Conservation (phyloP, 2,797 vertebrate genomes). For the Alcedo atthis region DNA sequence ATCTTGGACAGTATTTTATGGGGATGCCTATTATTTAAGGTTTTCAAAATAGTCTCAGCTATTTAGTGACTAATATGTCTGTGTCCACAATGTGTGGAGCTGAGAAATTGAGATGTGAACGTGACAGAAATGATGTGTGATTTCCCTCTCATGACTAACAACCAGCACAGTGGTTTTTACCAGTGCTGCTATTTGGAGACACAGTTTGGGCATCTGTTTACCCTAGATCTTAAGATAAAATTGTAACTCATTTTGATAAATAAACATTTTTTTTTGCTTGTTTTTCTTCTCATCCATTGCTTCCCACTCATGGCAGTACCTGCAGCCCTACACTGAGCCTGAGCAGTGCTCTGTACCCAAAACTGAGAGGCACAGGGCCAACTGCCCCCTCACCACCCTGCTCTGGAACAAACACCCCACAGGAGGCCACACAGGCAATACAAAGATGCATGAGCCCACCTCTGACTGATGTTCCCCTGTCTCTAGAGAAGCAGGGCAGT, state of each 20-base stretch:
- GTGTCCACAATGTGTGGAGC: neutral
- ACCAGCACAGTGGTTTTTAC: neutral
- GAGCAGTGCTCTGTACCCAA: neutral
- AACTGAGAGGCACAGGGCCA: neutral
- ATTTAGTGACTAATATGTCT: too few species aligned
- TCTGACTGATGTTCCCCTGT: fast-evolving
- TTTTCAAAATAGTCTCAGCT: neutral
- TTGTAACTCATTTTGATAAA: neutral
- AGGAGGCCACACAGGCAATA: neutral
- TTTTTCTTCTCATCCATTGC: neutral
- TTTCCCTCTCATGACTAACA: neutral
- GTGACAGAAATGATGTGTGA: neutral
- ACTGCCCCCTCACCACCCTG: neutral
- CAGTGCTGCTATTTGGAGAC: neutral
- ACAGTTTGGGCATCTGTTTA: neutral
- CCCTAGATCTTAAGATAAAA: neutral
- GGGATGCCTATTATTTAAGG: neutral
- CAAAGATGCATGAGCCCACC: neutral
- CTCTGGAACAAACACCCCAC: neutral
- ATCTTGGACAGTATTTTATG: neutral
- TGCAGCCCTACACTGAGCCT: neutral
- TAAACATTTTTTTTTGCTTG: neutral
- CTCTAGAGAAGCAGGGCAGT: neutral
- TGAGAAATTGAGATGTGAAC: neutral
- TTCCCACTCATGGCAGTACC: neutral